Base-by-base conservation (phyloP, 1,140 invertebrate genomes). In the Platyura marginata region DNA sequence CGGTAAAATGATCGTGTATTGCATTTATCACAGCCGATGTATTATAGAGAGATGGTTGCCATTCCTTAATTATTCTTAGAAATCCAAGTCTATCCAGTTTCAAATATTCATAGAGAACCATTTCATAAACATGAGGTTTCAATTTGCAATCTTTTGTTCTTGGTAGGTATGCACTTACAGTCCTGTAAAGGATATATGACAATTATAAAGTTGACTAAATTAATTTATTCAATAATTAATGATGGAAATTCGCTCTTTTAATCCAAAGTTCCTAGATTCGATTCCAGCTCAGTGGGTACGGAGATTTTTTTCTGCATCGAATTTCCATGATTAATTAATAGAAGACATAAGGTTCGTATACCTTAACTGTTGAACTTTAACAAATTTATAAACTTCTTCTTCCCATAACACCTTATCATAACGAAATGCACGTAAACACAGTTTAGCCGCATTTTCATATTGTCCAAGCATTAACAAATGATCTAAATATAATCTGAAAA, bases 51-150 rank as follows among this genome's bases (percentile, higher is more conserved):
- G 72, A 67, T 4, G 78, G 74, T 47, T 71, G 68, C 92, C 92
- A 98, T 54, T 91, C 78, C 57, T 86, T 79, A 0, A 98, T 75
- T 25, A 95, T 61, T 51, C 82, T 73, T 2, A 93, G 63, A 62
- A 95, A 94, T n/a, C 82, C 84, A 62, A 77, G 64, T 21, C 79
- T 72, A 64, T 96, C 86, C 36, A 79, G 73, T 59, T 90, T 82
- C 1, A 98, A 63, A 61, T 88, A 96, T 57, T 97, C 91, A 52
- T 84, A 88, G 2, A 98, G 67, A 23, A 98, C 87, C 72, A 91
- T 83, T 66, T 98, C 93, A 64, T 98, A 98, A 45, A 93, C 81
- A 32, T 86, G 74, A 1, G 84, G 74, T 59, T 79, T 77, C 11
- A 98, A 67, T 43, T 74, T 75, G 21, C 65, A 70, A 37, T 82